A percentile compares a stretch with the other conserved stretches of the same genome.
Conservation (phyloP, 2,888 invertebrate species). For the Agrypnus murinus region DNA sequence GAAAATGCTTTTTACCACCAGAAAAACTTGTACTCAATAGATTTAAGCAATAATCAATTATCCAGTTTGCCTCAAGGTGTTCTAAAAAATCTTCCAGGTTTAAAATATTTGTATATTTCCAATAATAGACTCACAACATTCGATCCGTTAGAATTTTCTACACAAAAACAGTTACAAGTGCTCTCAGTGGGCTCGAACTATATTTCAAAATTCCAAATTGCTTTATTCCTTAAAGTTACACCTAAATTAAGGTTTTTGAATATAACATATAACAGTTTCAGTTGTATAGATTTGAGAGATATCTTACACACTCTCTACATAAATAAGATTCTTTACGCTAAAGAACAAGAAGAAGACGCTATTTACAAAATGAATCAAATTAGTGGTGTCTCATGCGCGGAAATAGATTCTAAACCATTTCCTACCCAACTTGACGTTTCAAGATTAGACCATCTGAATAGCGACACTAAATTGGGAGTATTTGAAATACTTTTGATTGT, state of each 20-base stretch:
- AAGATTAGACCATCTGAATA: not conserved
- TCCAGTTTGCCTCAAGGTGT: not conserved
- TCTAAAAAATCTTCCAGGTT: not conserved
- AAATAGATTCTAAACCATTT: not conserved
- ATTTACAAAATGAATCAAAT: not conserved
- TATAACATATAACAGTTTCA: not conserved
- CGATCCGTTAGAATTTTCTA: not conserved
- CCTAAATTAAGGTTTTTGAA: not conserved
- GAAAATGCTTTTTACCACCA: not conserved
- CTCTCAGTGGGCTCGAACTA: not conserved
- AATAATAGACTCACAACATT: not conserved
- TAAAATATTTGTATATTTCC: not conserved
- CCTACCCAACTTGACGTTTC: not conserved
- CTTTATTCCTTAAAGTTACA: not conserved
- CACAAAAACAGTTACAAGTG: not conserved
- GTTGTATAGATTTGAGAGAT: not conserved
- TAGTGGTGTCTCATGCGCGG: not conserved
- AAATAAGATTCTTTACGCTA: not conserved
- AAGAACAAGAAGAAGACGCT: no score
- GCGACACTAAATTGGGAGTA: not conserved
- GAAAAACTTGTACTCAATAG: not conserved
- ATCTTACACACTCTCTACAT: not conserved
- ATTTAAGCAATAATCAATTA: not conserved
- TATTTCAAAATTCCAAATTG: not conserved
- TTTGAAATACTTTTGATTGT: not conserved